Conservation (phyloP, 2,797 vertebrate genomes). For the Pangasius krempfi region DNA sequence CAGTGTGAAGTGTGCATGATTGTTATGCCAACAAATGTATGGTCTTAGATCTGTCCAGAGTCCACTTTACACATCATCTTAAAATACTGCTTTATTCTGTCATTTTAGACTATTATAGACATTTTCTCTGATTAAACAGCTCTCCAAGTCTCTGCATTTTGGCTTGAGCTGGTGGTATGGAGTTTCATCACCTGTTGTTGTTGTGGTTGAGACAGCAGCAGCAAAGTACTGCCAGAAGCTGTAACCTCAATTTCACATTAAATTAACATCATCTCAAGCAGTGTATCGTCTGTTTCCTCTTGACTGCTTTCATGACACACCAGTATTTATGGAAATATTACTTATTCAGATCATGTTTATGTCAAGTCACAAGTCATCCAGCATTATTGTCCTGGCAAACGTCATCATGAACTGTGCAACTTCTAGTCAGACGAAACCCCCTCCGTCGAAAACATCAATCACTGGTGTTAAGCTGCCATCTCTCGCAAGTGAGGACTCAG, state of each 20-base stretch:
- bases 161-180: not conserved
- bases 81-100: not conserved
- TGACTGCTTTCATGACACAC: not conserved
- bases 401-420: constrained; percentile 28
- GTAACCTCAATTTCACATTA: not conserved
- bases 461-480: constrained; percentile 53
- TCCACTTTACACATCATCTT: not conserved
- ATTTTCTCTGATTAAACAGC: not conserved
- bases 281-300: not conserved
- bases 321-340: not conserved
- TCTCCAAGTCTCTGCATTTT: not conserved
- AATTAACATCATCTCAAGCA: not conserved
- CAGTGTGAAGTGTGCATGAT: not conserved
- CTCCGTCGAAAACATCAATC: constrained; percentile 58
- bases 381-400: constrained; percentile 8
- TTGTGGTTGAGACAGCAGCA: not conserved
- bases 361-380: not conserved
- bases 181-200: not conserved
- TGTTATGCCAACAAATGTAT: not conserved
- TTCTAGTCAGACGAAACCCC: constrained; percentile 55
- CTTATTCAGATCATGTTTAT: not conserved
- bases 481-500: constrained; percentile 58
- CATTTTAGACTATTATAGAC: not conserved
- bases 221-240: not conserved
- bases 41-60: not conserved